These are phyloP conservation scores for Camelus dromedarius DNA, from an alignment of 2,113 vertebrate genomes.

Conservation along the genomic window DNA sequence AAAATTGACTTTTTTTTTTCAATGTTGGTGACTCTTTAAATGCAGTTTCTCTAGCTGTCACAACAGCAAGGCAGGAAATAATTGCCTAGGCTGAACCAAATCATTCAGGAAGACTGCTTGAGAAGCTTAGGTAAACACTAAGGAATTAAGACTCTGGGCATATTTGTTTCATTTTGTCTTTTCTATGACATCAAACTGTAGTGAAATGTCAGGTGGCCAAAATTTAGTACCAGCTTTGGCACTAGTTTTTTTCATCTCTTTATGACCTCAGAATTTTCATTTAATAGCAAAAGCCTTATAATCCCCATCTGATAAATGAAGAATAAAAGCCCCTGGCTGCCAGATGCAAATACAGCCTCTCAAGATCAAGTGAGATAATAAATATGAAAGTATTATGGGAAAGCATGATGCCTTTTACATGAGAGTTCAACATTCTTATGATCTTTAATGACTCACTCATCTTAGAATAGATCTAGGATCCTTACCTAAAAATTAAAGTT, in stretches of 20 bases:
- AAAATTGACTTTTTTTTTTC: neutral
- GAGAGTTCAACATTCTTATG: neutral
- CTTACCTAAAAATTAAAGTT: neutral
- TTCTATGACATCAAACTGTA: neutral
- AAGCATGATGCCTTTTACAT: neutral
- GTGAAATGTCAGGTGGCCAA: neutral
- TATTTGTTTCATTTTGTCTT: neutral
- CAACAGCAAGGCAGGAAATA: neutral
- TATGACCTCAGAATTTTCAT: neutral
- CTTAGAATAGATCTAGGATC: neutral
- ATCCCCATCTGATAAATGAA: neutral
- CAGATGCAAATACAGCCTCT: slow-evolving; percentile 4
- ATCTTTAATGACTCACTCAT: neutral
- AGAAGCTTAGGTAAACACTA: neutral
- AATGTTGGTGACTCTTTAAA: neutral
- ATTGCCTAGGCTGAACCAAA: neutral
- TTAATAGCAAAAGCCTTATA: neutral
- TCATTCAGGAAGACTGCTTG: neutral
- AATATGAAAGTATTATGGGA: neutral
- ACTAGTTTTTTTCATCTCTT: neutral
- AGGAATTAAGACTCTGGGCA: neutral
- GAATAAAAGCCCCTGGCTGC: neutral
- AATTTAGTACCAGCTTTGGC: neutral
- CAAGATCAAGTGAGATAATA: neutral
- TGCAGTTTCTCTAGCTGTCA: neutral